Percentiles rank a stretch among this genome's conserved stretches.
phyloP scores from a whole-genome alignment of 2,797 vertebrate species.

The Spinus pinus region DNA sequence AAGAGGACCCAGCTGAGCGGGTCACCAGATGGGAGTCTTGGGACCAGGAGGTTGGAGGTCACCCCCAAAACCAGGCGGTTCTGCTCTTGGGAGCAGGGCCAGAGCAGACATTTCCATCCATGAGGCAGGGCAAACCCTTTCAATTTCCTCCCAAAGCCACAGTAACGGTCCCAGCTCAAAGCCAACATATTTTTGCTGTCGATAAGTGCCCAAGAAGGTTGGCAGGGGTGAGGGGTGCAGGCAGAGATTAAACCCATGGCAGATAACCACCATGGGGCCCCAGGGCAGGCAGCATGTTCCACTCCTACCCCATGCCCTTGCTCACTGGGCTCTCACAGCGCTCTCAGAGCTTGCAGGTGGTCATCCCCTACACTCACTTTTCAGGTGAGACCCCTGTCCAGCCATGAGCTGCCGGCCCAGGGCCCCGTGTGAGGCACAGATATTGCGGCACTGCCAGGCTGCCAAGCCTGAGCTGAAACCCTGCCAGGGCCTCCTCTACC shows the following conservation, averaged over 20 bases:
- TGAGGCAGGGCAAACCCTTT: background rate
- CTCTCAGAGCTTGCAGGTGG: background rate
- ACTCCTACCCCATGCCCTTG: background rate
- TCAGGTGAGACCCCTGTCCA: background rate
- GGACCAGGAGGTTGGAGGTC: background rate
- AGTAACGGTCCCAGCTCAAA: slow-evolving; percentile 24
- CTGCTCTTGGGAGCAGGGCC: background rate
- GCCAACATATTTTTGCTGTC: slow-evolving; percentile 17
- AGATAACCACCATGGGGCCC: background rate
- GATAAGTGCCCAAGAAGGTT: slow-evolving; percentile 41
- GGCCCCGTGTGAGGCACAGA: accelerated
- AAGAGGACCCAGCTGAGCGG: background rate
- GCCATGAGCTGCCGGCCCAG: background rate
- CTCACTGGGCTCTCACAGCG: accelerated
- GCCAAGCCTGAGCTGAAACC: background rate
- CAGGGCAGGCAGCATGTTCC: background rate
- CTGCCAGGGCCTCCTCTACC: slow-evolving; percentile 29
- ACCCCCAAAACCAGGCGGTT: background rate
- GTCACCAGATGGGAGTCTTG: background rate
- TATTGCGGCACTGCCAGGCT: background rate
- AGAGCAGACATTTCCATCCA: background rate
- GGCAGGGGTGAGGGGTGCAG: background rate
- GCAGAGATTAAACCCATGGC: slow-evolving; percentile 18
- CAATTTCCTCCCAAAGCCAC: slow-evolving; percentile 5
- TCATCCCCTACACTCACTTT: background rate